phyloP scores from a whole-genome alignment of 2,797 vertebrate genomes.

The Ctenopoma kingsleyae region DNA sequence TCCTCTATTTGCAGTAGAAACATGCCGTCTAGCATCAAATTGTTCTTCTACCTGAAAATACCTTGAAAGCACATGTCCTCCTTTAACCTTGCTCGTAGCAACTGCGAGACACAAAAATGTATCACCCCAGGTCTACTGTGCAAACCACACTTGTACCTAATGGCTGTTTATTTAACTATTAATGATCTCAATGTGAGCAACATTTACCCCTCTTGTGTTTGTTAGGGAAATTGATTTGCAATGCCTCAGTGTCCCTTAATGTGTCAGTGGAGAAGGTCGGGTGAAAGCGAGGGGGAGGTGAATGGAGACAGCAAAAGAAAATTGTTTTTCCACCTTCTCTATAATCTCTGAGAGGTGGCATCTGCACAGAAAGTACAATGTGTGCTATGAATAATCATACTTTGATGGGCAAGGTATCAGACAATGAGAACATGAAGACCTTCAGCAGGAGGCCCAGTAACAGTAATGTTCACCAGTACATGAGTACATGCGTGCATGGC shows the following conservation, averaged over 20 bases:
- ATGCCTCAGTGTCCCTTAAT: neutral
- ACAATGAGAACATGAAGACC: neutral
- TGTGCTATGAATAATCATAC: neutral
- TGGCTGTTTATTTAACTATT: conserved; percentile 24
- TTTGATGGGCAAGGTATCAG: neutral
- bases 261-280: conserved; percentile 5
- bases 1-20: neutral
- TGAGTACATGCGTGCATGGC: too few relatives aligned
- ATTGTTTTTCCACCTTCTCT: neutral
- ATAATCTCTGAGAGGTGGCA: neutral
- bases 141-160: neutral
- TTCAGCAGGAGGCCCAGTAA: neutral
- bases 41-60: conserved; percentile 20
- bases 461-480: too few relatives aligned
- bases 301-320: neutral
- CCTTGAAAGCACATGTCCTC: conserved; percentile 15
- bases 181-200: conserved; percentile 32
- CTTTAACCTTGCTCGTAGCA: neutral
- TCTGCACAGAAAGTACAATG: neutral
- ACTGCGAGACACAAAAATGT: conserved; percentile 1
- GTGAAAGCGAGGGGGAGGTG: conserved; percentile 3
- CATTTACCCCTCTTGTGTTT: conserved; percentile 30
- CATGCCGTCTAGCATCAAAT: conserved; percentile 7
- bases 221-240: conserved; percentile 43
- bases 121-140: neutral